Base-by-base conservation (phyloP, 2,797 vertebrate genomes). In the Pipistrellus nathusii region DNA sequence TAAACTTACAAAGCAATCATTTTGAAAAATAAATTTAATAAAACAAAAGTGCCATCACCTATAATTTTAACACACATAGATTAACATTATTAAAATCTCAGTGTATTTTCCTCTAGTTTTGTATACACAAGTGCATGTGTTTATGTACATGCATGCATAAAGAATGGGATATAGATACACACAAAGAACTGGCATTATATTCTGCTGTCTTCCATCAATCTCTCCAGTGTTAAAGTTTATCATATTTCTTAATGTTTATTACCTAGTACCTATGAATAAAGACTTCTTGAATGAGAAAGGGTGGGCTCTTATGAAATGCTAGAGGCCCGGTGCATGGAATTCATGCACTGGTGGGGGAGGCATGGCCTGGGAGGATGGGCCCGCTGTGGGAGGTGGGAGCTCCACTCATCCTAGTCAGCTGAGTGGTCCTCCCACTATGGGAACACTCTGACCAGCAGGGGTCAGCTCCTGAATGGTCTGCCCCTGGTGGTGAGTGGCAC, bases 101-200 rank as follows among this genome's bases (percentile, higher is more conserved):
- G 0, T 66, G 11, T 68, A 73, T 68, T 80, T 85, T 1, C 17
- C 10, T 41, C 25, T 5, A 55, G 9, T 9, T 23, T 64, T 71
- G 0, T 30, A 5, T 30, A 7, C 11, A 23, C 5, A 2, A 5
- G 1, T 38, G 18, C 14, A 8, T 7, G 23, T 6, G 2, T 69
- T 2, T 38, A 5, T 32, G 14, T 25, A 23, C 38, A 3, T 66
- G 30, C 9, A 35, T 38, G 66, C 44, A 57, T 5, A 44, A 6
- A 85, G 8, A 92, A 44, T 32, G 17, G 4, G 15, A 66, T 46
- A 2, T 15, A 55, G 3, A 23, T 30, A 18, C 3, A 38, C 12
- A 32, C 5, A 20, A 55, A 32, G n/a, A 86, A 64, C 44, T 48
- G 9, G 0, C 55, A 38, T 38, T 15, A 55, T 57, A 66, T 12